Evolutionary conservation across 2,888 invertebrate species (phyloP), one percentile per base, ranked within the genome.

Genomic region (Plusia festucae): DNA sequence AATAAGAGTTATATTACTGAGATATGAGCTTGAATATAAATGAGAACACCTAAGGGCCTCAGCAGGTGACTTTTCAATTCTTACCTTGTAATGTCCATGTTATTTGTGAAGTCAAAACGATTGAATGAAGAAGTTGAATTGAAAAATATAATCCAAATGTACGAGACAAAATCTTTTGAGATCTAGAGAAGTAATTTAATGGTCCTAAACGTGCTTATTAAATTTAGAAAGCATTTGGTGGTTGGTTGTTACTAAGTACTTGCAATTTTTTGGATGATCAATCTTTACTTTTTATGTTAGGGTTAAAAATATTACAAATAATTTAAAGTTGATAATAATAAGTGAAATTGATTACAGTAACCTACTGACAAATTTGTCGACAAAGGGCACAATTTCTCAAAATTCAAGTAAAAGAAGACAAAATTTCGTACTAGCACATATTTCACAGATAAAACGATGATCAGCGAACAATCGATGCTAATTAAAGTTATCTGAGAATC

Each of bases 41-140:
- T 81, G 87, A 85, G 92, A 84, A 91, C 92, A 91, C 93, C 93
- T 91, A 91, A 89, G 91, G 91, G 81, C 85, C 95, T 78, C 95
- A 90, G 92, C 90, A 89, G 92, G 95, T 91, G 93, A 82, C 85
- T 87, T 86, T 89, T 88, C 79, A 91, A 91, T 86, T 87, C 81
- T 85, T 88, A 79, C 82, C 70, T 84, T 82, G 85, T 88, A 88
- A 92, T 93, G 86, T 91, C 88, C 86, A 75, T 84, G 86, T 88
- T 89, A 86, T 88, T 85, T 83, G 75, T 65, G 79, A 84, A 88
- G 83, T 88, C 83, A 87, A 81, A 82, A 79, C 65, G 76, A 76
- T 77, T 78, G 74, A 79, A 78, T 75, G 71, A 62, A 56, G 65
- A 74, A 64, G n/a, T 70, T 74, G 61, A 77, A 81, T 77, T 61